phyloP scores from a whole-genome alignment of 1,140 invertebrate genomes.

The Pararge aegeria region DNA sequence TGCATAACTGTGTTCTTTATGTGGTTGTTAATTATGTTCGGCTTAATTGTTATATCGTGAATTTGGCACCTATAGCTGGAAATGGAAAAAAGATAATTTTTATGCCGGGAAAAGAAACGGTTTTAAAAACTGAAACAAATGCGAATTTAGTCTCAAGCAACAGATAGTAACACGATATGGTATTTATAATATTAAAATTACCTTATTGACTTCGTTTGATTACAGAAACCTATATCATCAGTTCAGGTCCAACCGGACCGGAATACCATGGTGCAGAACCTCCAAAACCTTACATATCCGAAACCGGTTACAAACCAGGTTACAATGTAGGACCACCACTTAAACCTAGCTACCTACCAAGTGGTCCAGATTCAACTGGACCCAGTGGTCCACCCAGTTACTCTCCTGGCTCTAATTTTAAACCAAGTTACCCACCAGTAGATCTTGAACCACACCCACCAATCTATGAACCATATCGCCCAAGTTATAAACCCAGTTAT shows the following conservation, averaged over 20 bases:
- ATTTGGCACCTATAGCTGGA: too few relatives aligned
- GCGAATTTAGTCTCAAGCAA: too few relatives aligned
- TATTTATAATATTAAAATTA: too few relatives aligned
- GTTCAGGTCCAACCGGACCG: slow-evolving; percentile 53
- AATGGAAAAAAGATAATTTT: too few relatives aligned
- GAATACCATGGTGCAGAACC: slow-evolving; percentile 31
- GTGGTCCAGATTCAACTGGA: slow-evolving; percentile 28
- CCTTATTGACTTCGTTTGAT: slow-evolving; percentile 10
- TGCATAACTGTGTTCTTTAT: too few relatives aligned
- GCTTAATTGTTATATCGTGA: too few relatives aligned
- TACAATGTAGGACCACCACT: slow-evolving; percentile 28
- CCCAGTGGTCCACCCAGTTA: slow-evolving; percentile 14
- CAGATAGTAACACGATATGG: too few relatives aligned
- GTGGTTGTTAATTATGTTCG: too few relatives aligned
- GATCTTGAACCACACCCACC: slow-evolving; percentile 25
- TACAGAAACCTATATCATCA: slow-evolving; percentile 44
- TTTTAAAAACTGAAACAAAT: too few relatives aligned
- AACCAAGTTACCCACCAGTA: slow-evolving; percentile 25
- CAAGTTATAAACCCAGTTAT: slow-evolving; percentile 20
- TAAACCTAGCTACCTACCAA: slow-evolving; percentile 29
- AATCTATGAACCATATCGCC: slow-evolving; percentile 26
- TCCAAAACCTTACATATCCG: slow-evolving; percentile 21
- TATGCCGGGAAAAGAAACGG: too few relatives aligned
- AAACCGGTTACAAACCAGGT: slow-evolving; percentile 34
- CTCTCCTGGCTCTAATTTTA: slow-evolving; percentile 26